phyloP scores from a whole-genome alignment of 2,797 vertebrate genomes.

The Sebastolobus alascanus region DNA sequence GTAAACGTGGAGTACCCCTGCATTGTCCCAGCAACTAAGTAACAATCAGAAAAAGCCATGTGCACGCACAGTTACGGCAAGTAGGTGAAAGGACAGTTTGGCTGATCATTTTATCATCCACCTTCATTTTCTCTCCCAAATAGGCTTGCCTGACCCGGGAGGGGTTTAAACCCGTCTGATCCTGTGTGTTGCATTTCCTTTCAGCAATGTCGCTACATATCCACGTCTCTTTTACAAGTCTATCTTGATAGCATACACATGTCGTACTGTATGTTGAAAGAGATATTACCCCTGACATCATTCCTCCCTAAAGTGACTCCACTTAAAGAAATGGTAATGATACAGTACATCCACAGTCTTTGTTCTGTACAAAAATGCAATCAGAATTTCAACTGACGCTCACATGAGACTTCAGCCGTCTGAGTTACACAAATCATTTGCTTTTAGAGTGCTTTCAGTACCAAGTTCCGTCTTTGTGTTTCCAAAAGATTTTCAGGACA shows the following conservation, averaged over 20 bases:
- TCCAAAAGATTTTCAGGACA: too few species aligned
- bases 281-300: too few species aligned
- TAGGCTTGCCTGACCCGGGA: not conserved
- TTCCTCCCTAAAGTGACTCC: not conserved
- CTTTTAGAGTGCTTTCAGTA: not conserved
- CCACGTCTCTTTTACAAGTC: not conserved
- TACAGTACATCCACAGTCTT: not conserved
- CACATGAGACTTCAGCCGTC: not conserved
- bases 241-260: not conserved
- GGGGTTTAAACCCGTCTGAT: not conserved
- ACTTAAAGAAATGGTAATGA: not conserved
- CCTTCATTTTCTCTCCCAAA: not conserved
- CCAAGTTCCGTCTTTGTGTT: too few species aligned
- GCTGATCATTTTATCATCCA: not conserved
- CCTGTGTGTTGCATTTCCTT: not conserved
- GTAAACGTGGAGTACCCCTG: not conserved
- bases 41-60: not conserved
- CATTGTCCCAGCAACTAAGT: not conserved
- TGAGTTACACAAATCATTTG: not conserved
- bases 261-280: too few species aligned
- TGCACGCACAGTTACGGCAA: not conserved
- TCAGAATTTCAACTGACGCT: not conserved
- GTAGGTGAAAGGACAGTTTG: not conserved
- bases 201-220: not conserved
- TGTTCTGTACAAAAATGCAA: not conserved